phyloP scores from a whole-genome alignment of 2,888 invertebrate species.

The Tetragonula carbonaria region DNA sequence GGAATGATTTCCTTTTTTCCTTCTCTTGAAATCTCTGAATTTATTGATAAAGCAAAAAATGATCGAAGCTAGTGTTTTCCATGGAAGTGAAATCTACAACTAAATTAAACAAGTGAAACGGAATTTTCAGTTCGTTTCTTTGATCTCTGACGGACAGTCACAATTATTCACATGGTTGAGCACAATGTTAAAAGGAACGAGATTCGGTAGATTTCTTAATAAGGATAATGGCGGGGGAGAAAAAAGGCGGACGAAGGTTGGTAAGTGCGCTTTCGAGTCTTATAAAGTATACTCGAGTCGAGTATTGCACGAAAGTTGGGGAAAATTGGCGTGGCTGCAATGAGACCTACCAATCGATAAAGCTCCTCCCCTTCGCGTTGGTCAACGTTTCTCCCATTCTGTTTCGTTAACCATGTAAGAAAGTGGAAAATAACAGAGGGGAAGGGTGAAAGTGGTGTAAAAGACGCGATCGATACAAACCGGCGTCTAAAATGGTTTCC shows the following conservation, averaged over 20 bases:
- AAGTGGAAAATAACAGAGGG: conserved; percentile 35
- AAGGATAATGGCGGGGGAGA: background rate
- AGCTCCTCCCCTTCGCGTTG: conserved; percentile 37
- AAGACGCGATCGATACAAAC: conserved; percentile 22
- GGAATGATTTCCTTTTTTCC: background rate
- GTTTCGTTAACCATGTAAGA: conserved; percentile 36
- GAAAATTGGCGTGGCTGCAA: conserved; percentile 33
- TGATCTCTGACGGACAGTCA: background rate
- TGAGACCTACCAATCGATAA: conserved; percentile 43
- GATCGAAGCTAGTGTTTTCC: background rate
- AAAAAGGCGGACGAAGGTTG: background rate
- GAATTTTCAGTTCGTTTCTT: background rate
- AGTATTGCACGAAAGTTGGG: conserved; percentile 26
- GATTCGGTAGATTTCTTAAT: conserved; percentile 3
- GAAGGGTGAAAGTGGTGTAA: conserved; percentile 26
- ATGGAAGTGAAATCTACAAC: background rate
- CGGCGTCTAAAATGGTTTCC: conserved; percentile 6
- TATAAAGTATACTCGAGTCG: background rate
- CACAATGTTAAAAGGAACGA: background rate
- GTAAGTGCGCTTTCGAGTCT: conserved; percentile 13
- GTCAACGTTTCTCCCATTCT: conserved; percentile 35
- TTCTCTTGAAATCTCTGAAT: background rate
- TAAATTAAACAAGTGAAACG: background rate
- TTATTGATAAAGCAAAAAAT: background rate
- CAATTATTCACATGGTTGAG: conserved; percentile 4